Evolutionary conservation across 1,140 invertebrate genomes (phyloP), one percentile per base, ranked within the genome.

Genomic region (Bathynomus jamesi): DNA sequence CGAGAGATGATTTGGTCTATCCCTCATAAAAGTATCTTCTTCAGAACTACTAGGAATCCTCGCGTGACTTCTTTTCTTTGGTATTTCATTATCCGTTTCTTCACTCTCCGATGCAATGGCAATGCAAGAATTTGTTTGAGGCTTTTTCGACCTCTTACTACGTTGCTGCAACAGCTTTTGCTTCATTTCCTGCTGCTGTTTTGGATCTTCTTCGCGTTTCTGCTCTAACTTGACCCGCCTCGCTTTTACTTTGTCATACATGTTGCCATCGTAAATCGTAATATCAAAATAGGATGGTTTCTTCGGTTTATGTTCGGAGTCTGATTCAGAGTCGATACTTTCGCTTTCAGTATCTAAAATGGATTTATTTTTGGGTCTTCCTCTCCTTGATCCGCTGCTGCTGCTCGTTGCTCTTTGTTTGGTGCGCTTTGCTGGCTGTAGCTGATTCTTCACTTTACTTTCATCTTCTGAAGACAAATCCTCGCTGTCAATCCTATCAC

Each of bases 191-290:
- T 93, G 89, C 4, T 93, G 89, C 3, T 91, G 85, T 78, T 93
- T 92, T 83, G 94, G 89, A 82, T 94, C 91, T 79, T 94, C 81
- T 70, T 82, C 92, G 78, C 92, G 87, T 80, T 93, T 93, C 81
- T 93, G 91, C 89, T 93, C 91, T 79, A 93, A 92, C 81, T 93
- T 93, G 69, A 90, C 68, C 67, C 75, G 32, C 60, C 95, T 87
- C 3, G 94, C 92, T 83, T 98, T 98, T 0, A 98, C 94, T 83
- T 97, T 97, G 81, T 98, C 96, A 81, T 98, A 98, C 95, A 98
- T 98, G 31, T 95, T 97, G 13, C 89, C 89, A 3, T 91, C 93
- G 78, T 95, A 92, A 78, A 93, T 91, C 27, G 92, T 87, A 71
- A 94, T 93, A 80, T 94, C 92, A 82, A 94, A 95, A 76, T 93